Percentiles rank a stretch among this genome's conserved stretches.
phyloP scores from a whole-genome alignment of 2,797 vertebrate genomes.

The Peromyscus attwateri region DNA sequence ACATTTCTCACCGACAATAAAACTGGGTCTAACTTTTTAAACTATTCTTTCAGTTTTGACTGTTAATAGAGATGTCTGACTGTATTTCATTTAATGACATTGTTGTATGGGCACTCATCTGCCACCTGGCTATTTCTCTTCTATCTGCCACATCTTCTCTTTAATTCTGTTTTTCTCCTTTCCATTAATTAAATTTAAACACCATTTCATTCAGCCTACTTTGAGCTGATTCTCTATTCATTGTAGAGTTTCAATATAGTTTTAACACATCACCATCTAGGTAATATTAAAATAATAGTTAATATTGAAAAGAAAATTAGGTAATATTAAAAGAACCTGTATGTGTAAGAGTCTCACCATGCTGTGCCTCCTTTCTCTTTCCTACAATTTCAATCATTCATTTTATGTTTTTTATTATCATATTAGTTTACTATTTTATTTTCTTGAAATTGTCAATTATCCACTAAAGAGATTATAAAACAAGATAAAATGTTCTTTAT shows the following conservation, averaged over 20 bases:
- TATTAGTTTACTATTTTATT: background rate
- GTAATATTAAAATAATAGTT: background rate
- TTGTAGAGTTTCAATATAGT: background rate
- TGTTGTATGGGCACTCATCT: background rate
- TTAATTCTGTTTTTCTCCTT: background rate
- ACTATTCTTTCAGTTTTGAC: background rate
- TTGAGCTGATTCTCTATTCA: background rate
- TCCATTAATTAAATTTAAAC: background rate
- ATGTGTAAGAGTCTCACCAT: background rate
- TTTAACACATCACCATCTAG: background rate
- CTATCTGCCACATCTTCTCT: background rate
- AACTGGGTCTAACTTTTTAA: background rate
- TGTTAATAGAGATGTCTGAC: background rate
- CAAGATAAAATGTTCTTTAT: background rate
- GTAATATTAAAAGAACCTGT: background rate
- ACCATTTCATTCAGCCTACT: background rate
- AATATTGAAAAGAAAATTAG: background rate
- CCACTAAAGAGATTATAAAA: conserved; percentile 5
- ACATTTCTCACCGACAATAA: background rate
- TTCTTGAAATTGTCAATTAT: background rate
- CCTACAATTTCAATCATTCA: background rate
- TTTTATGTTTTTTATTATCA: conserved; percentile 6
- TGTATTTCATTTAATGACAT: background rate
- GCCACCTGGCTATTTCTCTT: background rate
- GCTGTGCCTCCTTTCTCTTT: background rate